Base-by-base conservation (phyloP, 1,140 invertebrate species). In the Elymnias hypermnestra region DNA sequence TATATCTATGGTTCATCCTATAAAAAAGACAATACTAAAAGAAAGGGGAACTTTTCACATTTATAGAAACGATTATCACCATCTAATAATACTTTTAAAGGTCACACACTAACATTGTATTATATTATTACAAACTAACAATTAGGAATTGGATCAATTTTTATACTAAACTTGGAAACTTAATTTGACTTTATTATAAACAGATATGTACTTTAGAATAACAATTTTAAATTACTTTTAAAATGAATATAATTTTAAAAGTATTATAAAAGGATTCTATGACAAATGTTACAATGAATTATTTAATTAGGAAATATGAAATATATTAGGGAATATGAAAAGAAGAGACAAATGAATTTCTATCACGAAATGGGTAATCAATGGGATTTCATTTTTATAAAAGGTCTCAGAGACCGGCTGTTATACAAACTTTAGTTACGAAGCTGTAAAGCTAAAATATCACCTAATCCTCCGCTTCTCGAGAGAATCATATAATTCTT, bases 371-470 rank as follows among this genome's bases (percentile, higher is more conserved):
- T n/a, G n/a, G n/a, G n/a, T n/a, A n/a, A n/a, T n/a, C n/a, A n/a
- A n/a, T 15, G 33, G 31, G 10, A 10, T 10, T 46, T 33, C 13
- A 33, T 39, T 35, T 29, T 35, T 50, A 66, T 57, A 52, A 63
- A 53, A 28, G 59, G 71, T 73, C 79, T 83, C 53, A 61, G 53
- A 83, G 79, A 79, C 75, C 63, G 29, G 38, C 47, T 63, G 63
- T 56, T 44, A 66, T 64, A 66, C 60, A 77, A 71, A 70, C 48
- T 49, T 72, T 65, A 70, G 62, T 54, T 63, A 66, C 67, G 67
- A 82, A 82, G 77, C 79, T 65, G 77, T 83, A 83, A 83, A 83
- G 79, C 79, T 83, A 71, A 78, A 73, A 77, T 83, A 83, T 83
- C 79, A 83, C 79, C 59, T 48, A 72, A 76, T 76, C 64, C 73